Conservation (phyloP, 2,888 invertebrate genomes). For the Chironomus tentans region DNA sequence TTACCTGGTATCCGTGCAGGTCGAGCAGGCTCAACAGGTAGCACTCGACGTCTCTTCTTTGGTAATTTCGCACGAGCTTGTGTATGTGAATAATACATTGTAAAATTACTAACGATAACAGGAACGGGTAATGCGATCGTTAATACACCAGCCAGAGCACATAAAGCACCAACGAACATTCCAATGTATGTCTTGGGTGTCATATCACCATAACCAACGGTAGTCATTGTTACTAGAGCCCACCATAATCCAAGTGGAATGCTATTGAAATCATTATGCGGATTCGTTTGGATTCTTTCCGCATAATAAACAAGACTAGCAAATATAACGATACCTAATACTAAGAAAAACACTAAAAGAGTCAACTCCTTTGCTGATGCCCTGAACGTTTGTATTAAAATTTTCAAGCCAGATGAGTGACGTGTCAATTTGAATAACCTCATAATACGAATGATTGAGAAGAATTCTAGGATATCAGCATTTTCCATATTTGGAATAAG, state of each 20-base stretch:
- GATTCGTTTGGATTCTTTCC: slow-evolving; percentile 90
- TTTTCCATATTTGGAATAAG: slow-evolving; percentile 88
- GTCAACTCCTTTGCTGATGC: slow-evolving; percentile 96
- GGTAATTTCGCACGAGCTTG: slow-evolving; percentile 98
- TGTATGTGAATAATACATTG: slow-evolving; percentile 92
- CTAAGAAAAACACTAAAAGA: slow-evolving; percentile 92
- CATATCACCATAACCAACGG: slow-evolving; percentile 98
- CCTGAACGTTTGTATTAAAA: slow-evolving; percentile 94
- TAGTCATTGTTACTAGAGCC: slow-evolving; percentile 99
- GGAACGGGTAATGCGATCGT: slow-evolving; percentile 98
- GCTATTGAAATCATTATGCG: slow-evolving; percentile 95
- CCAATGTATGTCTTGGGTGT: slow-evolving; percentile 96
- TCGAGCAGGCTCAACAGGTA: slow-evolving; percentile 89
- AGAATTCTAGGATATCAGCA: slow-evolving; percentile 94
- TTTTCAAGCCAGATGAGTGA: slow-evolving; percentile 95
- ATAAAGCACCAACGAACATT: slow-evolving; percentile 97
- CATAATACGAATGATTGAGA: slow-evolving; percentile 96
- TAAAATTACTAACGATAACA: slow-evolving; percentile 98
- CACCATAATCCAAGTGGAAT: slow-evolving; percentile 98
- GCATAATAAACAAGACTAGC: slow-evolving; percentile 97
- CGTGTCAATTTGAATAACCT: slow-evolving; percentile 93
- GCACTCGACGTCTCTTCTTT: slow-evolving; percentile 91
- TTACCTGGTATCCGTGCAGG: slow-evolving; percentile 50
- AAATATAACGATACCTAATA: slow-evolving; percentile 95
- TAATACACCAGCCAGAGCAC: slow-evolving; percentile 95